Percentiles rank a stretch among this genome's conserved stretches.
These are phyloP conservation scores for Datnioides undecimradiatus DNA, from an alignment of 2,113 vertebrate species.

Conservation along the genomic window DNA sequence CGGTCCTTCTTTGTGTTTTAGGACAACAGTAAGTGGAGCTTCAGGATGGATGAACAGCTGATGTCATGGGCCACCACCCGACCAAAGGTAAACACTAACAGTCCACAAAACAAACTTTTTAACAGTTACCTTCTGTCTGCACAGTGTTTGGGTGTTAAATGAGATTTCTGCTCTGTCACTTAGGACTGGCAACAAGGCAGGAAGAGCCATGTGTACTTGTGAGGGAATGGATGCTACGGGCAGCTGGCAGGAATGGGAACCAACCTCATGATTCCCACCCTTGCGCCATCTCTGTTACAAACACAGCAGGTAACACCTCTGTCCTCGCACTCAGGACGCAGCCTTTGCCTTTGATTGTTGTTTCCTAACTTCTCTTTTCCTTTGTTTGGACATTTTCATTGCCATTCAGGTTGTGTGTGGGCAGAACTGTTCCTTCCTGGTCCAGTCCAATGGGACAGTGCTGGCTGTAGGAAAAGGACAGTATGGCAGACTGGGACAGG, in stretches of 20 bases:
- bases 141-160: too few species aligned
- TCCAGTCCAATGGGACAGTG: slow-evolving; percentile 85
- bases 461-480: slow-evolving; percentile 87
- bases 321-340: background rate
- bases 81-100: slow-evolving; percentile 81
- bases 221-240: slow-evolving; percentile 86
- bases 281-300: slow-evolving; percentile 82
- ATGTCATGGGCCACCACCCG: slow-evolving; percentile 87
- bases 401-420: slow-evolving; percentile 84
- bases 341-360: background rate
- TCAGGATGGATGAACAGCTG: slow-evolving; percentile 88
- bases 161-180: background rate
- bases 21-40: slow-evolving; percentile 89
- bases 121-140: background rate
- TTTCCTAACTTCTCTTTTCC: slow-evolving; percentile 14
- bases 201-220: slow-evolving; percentile 86
- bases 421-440: slow-evolving; percentile 87
- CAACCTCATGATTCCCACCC: slow-evolving; percentile 82
- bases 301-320: slow-evolving; percentile 82
- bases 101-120: background rate
- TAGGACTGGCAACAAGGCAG: slow-evolving; percentile 88
- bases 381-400: slow-evolving; percentile 13
- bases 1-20: slow-evolving; percentile 66
- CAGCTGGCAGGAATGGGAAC: slow-evolving; percentile 84
- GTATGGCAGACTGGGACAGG: slow-evolving; percentile 86